phyloP scores from a whole-genome alignment of 2,797 vertebrate species.

The Rhinophrynus dorsalis region DNA sequence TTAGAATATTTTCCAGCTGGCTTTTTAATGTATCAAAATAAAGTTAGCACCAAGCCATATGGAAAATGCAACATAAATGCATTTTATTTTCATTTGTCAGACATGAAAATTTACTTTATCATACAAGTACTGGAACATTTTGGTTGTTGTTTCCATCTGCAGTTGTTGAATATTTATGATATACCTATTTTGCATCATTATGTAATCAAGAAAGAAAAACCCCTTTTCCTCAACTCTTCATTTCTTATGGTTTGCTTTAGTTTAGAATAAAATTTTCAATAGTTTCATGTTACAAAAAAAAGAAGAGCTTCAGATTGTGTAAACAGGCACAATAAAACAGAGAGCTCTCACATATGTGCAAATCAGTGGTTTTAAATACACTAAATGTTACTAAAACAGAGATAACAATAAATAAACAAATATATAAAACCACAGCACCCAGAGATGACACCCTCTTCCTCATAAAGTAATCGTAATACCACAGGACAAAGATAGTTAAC shows the following conservation, averaged over 20 bases:
- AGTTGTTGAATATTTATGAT: not conserved
- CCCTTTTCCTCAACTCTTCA: no score
- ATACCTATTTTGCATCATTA: not conserved
- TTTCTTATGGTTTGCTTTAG: not conserved
- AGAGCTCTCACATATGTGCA: no score
- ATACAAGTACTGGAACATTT: not conserved
- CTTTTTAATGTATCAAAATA: not conserved
- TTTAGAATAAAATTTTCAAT: not conserved
- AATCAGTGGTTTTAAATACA: no score
- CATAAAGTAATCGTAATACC: no score
- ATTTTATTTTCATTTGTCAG: not conserved
- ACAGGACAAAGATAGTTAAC: no score
- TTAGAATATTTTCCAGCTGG: conserved; percentile 13
- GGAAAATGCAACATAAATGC: conserved; percentile 22
- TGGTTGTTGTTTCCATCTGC: not conserved
- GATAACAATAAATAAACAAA: no score
- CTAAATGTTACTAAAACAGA: no score
- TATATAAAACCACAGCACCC: no score
- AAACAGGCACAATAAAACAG: not conserved
- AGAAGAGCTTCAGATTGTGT: no score
- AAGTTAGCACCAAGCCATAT: conserved; percentile 20
- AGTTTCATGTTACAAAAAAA: not conserved
- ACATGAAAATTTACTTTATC: not conserved
- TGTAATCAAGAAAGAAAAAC: not conserved
- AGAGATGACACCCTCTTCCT: no score